phyloP scores from a whole-genome alignment of 2,888 invertebrate genomes.

The Linyphia triangularis region DNA sequence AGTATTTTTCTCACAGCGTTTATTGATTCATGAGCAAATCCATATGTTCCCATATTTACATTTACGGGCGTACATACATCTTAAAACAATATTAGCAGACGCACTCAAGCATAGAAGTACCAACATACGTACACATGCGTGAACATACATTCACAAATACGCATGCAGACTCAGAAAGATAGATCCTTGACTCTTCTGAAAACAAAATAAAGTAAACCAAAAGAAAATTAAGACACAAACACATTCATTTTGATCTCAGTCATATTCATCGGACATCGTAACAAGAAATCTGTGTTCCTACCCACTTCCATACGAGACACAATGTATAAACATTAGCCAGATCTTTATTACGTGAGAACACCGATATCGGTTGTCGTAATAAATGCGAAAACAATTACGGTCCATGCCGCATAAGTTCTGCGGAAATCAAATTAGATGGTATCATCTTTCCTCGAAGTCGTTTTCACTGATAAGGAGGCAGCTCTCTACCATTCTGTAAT shows the following conservation, averaged over 20 bases:
- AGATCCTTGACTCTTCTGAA: too few species aligned
- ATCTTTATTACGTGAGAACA: slow-evolving; percentile 18
- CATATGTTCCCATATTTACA: too few species aligned
- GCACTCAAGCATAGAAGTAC: too few species aligned
- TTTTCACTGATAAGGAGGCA: slow-evolving; percentile 20
- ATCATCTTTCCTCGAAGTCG: slow-evolving; percentile 51
- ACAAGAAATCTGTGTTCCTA: background rate
- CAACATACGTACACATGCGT: too few species aligned
- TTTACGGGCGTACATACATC: too few species aligned
- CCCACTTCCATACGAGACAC: slow-evolving; percentile 18
- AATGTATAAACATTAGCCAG: slow-evolving; percentile 16
- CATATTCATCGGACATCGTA: background rate
- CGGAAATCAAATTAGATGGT: slow-evolving; percentile 46
- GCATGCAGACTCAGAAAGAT: too few species aligned
- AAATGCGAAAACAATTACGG: slow-evolving; percentile 40
- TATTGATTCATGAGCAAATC: too few species aligned
- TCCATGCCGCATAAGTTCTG: slow-evolving; percentile 9
- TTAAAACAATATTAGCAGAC: too few species aligned
- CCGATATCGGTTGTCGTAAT: slow-evolving; percentile 24
- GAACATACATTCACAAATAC: too few species aligned
- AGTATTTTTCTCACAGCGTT: too few species aligned
- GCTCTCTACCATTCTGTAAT: slow-evolving; percentile 38
- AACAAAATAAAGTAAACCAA: too few species aligned
- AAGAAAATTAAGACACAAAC: background rate
- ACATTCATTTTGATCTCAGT: background rate